Base-by-base conservation (phyloP, 92 coral and sea anemone genomes). In the Zoanthus gigantus region DNA sequence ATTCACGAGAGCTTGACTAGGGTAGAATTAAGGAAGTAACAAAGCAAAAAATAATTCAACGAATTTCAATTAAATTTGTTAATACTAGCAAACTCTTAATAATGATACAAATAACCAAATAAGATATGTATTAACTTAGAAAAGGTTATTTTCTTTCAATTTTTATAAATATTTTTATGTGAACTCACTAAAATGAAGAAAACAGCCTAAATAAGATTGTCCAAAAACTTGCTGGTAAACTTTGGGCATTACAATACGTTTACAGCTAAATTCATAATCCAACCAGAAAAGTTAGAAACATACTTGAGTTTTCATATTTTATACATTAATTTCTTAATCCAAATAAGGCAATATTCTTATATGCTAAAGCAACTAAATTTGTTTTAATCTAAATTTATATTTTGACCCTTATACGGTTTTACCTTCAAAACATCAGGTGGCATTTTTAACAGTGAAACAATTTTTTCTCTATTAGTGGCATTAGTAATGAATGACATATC, bases 311-410 rank as follows among this genome's bases (percentile, higher is more conserved):
- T 30, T 16, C 31, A 77, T 52, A 52, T 52, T 53, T 77, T 77
- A 12, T 53, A 77, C 82, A 52, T 77, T 77, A 34, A 56, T 29
- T 77, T 46, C 31, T 77, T 77, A 77, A 77, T 77, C 66, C 82
- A 77, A 77, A 63, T 23, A 14, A 77, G 67, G 18, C n/a, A 12
- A 42, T 42, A 6, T 73, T 42, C 37, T 14, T 44, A 13, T 74
- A 58, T 15, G 65, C 23, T 58, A 58, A 74, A 45, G 77, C 17
- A 74, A 74, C 78, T 74, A 44, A 74, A 74, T 53, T 75, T 75
- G 53, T 72, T 75, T 46, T 18, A 75, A 54, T 47, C 54, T 18
- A 75, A 37, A 37, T 37, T 75, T 75, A 46, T 46, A 77, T 77
- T 52, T 14, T 54, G 67, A 52, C 82, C 82, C 61, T 77, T 58